Evolutionary conservation across 2,888 invertebrate genomes (phyloP), one percentile per base, ranked within the genome.

Genomic region (Parasteatoda lunata): DNA sequence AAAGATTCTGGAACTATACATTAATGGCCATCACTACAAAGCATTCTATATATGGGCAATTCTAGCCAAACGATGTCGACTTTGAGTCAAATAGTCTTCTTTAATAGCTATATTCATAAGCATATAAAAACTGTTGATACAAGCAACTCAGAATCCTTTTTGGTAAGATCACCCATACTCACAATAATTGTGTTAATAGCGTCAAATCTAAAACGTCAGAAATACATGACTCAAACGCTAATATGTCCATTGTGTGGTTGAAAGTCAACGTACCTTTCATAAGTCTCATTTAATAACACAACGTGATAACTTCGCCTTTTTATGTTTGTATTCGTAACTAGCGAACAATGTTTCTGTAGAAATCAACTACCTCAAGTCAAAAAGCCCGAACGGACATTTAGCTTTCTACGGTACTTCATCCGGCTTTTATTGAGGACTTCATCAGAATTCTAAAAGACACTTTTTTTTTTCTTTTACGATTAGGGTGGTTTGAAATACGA

Each of bases 401-500:
- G 30, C 30, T 30, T 30, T 30, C 30, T 30, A 30, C 30, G 59
- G 8, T n/a, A 59, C 59, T 59, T 59, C n/a, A 9, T 13, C 59
- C 11, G 59, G 59, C 59, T 59, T 59, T 59, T 59, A 59, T 59
- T 59, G 59, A 59, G 59, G n/a, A 59, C 8, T 59, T 59, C 59
- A n/a, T 59, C 9, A 9, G 59, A 59, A 13, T 59, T 59, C n/a
- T 59, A 9, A 13, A 59, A 59, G 59, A 59, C n/a, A 13, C 59
- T 9, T 59, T 59, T n/a, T 59, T n/a, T 59, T n/a, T 59, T n/a
- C 8, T 59, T 59, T 59, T 59, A 59, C n/a, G 59, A 48, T 49
- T 9, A 59, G 65, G 69, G 30, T 68, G 47, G 65, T 47, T 47
- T 70, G 66, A 84, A 84, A 71, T 77, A 84, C 59, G 84, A 84